A percentile compares a stretch with the other conserved stretches of the same genome.
These are phyloP conservation scores for Melangyna quadrimaculata DNA, from an alignment of 2,888 invertebrate species.

Conservation along the genomic window DNA sequence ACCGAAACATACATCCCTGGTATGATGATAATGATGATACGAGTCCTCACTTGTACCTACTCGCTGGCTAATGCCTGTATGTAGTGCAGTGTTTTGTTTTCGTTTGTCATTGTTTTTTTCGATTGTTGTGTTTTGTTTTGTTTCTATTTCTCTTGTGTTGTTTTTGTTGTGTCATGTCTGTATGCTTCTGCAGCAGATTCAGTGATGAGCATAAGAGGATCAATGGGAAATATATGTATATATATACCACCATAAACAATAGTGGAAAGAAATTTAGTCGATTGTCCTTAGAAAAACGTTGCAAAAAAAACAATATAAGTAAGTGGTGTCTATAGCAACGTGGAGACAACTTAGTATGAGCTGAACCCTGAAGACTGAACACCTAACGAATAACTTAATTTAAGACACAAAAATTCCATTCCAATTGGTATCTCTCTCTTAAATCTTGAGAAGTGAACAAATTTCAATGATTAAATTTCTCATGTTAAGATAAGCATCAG, in stretches of 20 bases:
- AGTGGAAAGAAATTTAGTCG: slow-evolving; percentile 46
- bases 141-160: not conserved
- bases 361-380: too few relatives aligned
- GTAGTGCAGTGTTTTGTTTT: slow-evolving; percentile 48
- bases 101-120: slow-evolving; percentile 37
- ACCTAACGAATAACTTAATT: not conserved
- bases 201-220: slow-evolving; percentile 53
- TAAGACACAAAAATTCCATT: not conserved
- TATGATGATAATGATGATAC: slow-evolving; percentile 61
- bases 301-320: not conserved
- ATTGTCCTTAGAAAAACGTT: slow-evolving; percentile 38
- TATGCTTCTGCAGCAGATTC: slow-evolving; percentile 20
- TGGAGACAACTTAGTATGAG: not conserved
- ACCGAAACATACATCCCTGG: slow-evolving; percentile 46
- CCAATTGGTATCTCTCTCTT: not conserved
- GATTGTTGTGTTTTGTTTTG: slow-evolving; percentile 3
- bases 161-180: not conserved
- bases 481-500: too few relatives aligned
- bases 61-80: slow-evolving; percentile 9
- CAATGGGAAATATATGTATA: slow-evolving; percentile 53
- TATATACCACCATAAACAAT: not conserved
- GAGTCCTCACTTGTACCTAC: slow-evolving; percentile 41
- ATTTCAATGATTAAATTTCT: too few relatives aligned
- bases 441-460: not conserved
- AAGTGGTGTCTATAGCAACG: not conserved